Evolutionary conservation across 2,888 invertebrate genomes (phyloP), one percentile per base, ranked within the genome.

Genomic region (Cybosia mesomella): DNA sequence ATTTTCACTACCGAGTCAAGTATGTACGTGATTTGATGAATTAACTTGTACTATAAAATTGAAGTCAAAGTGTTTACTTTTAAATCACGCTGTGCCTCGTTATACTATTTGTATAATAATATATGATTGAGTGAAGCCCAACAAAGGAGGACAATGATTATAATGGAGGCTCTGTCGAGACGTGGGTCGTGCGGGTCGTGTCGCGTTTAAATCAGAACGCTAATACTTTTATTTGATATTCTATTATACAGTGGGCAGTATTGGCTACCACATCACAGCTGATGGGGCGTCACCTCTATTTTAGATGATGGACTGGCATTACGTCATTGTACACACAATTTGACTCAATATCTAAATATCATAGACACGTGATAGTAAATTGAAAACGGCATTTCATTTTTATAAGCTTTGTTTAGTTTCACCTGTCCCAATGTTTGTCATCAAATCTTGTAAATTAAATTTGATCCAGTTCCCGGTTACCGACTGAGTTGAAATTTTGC

Each of bases 241-340:
- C 74, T 80, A 85, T 85, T 72, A 71, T 72, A 65, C 64, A 75
- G 89, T 90, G 87, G 89, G 90, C 73, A 78, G 74, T 78, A 68
- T 82, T 82, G 76, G 81, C 80, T 78, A 77, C 77, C 71, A 58
- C 62, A 66, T 57, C 74, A 65, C 81, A 83, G 82, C 81, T 84
- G 83, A 82, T 74, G 67, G 77, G 72, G 74, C 85, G 89, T 91
- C 91, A 92, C 84, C 64, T 85, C 87, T 92, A 91, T 91, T 91
- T 92, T 87, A 77, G 81, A 83, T 83, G 75, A 82, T 81, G 75
- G 73, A 79, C 72, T 73, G 70, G 67, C 75, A 79, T 85, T 83
- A 79, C 82, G 82, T 79, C 83, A 85, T 74, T 80, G 74, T 75
- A 70, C 74, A 75, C 67, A 74, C 66, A 71, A 10, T n/a, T 67